Evolutionary conservation across 2,888 invertebrate genomes (phyloP).

Genomic region (Colletes collaris): DNA sequence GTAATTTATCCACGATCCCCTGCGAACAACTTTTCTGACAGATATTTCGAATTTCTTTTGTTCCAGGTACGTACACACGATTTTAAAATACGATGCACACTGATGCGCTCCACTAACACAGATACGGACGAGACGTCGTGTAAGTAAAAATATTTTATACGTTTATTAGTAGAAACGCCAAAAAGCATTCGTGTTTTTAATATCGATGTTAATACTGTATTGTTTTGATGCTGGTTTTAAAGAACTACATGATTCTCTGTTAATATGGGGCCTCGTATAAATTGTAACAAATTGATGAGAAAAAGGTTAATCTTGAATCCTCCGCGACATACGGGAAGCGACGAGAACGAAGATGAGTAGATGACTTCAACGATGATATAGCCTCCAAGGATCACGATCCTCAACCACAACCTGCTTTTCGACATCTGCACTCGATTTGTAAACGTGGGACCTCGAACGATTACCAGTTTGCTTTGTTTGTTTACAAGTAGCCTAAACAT

Average conservation of each 20-base stretch:
- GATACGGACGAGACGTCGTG: conserved; percentile 59
- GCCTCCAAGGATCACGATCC: conserved; percentile 42
- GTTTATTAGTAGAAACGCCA: neutral
- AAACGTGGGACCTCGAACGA: conserved; percentile 33
- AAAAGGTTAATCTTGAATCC: conserved; percentile 17
- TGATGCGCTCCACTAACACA: conserved; percentile 59
- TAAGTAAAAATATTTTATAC: conserved; percentile 41
- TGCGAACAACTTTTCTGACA: neutral
- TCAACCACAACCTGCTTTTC: conserved; percentile 59
- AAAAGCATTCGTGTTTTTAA: too few relatives aligned
- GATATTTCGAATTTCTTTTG: conserved; percentile 1
- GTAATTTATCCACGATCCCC: neutral
- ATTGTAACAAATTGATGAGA: neutral
- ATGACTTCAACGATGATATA: conserved; percentile 31
- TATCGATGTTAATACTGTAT: too few relatives aligned
- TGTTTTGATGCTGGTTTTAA: too few relatives aligned
- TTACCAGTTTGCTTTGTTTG: conserved; percentile 49
- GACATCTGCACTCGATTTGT: conserved; percentile 62
- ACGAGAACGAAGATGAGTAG: conserved; percentile 20
- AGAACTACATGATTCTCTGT: too few relatives aligned
- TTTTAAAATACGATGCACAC: conserved; percentile 58
- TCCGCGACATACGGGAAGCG: conserved; percentile 64
- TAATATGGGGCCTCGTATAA: neutral
- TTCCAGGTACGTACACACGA: conserved; percentile 55
- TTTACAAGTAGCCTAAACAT: conserved; percentile 61